Base-by-base conservation (phyloP, 1,140 invertebrate species). In the Zophobas atratus region DNA sequence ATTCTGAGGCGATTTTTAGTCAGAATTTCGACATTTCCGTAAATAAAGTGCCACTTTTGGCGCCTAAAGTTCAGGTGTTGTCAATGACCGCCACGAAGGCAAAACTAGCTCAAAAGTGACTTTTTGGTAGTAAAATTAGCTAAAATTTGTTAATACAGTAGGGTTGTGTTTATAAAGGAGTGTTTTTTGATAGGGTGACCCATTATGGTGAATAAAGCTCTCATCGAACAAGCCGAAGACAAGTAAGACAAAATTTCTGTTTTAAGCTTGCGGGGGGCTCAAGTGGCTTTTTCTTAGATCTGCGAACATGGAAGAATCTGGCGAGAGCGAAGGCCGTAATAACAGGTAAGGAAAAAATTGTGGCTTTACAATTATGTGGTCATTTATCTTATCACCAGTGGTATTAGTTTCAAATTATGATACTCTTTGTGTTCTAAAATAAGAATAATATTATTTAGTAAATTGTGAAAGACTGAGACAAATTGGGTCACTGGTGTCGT, bases 51-150 rank as follows among this genome's bases (percentile, higher is more conserved):
- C 3, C 20, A 8, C 2, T 57, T 57, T 57, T 57, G 55, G 55
- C 55, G 55, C 55, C 32, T 57, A 57, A 57, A 57, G 55, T 57
- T 35, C 33, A 57, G 55, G 32, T 20, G 35, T 57, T 57, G 55
- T 35, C 55, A 57, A 57, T 57, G 55, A 57, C 55, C 33, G 55
- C 55, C 55, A 57, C 55, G 55, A 57, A 33, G 55, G 20, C 55
- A 57, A 57, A 57, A 57, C 49, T 51, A 4, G 6, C 20, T 51
- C 2, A 51, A 51, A 5, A 51, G 4, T 51, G 20, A 51, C 20
- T 51, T 51, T 51, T 2, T 51, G 20, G 20, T 20, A 20, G 20
- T 20, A 20, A 20, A 20, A 20, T 20, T 20, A 20, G 20, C 20
- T 20, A 20, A 20, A 20, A 20, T 20, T 20, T 20, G 20, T 20